These are phyloP conservation scores for Argya squamiceps DNA, from an alignment of 2,797 vertebrate genomes.

Conservation along the genomic window DNA sequence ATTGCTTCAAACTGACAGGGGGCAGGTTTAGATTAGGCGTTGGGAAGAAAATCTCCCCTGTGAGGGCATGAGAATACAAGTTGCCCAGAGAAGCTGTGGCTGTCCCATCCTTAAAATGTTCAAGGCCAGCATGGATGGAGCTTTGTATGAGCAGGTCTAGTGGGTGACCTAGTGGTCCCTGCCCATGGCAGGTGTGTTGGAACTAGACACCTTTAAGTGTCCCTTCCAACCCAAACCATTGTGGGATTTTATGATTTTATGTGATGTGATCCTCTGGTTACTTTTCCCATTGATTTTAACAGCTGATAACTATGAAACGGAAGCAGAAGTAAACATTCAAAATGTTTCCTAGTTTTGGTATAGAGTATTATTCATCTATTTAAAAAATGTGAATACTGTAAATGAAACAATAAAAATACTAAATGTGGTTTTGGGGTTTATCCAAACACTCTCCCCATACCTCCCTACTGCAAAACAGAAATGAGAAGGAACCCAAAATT, in stretches of 20 bases:
- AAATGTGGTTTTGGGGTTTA: background rate
- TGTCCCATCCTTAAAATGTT: background rate
- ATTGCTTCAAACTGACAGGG: background rate
- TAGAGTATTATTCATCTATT: background rate
- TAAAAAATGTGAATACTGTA: background rate
- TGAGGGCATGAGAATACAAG: background rate
- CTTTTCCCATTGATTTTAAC: background rate
- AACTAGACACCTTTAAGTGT: background rate
- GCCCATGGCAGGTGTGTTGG: background rate
- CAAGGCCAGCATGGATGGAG: background rate
- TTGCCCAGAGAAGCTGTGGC: background rate
- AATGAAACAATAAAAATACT: background rate
- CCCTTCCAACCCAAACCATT: background rate
- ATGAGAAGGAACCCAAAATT: background rate
- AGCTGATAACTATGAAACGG: background rate
- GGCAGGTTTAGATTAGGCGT: background rate
- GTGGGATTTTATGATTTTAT: background rate
- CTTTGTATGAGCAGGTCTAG: background rate
- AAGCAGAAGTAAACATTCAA: background rate
- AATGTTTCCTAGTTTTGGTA: background rate
- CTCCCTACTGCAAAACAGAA: background rate
- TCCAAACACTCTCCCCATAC: background rate
- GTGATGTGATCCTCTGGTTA: background rate
- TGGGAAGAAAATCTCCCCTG: background rate
- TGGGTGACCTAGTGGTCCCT: background rate